Evolutionary conservation across 1,140 invertebrate species (phyloP), one percentile per base, ranked within the genome.

Genomic region (Brachionus angularis): DNA sequence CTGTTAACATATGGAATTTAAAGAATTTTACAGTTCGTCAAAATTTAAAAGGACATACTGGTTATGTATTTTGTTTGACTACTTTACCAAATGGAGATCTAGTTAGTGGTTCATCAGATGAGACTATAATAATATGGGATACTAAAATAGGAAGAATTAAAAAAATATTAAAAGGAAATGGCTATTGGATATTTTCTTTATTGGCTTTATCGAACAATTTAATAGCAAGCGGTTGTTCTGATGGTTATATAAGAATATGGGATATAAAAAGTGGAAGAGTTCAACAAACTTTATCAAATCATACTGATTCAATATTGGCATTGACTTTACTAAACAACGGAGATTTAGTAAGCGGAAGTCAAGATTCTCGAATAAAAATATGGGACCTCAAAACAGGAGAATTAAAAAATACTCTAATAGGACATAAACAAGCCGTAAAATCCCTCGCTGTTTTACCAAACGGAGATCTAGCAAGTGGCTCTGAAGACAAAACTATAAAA

Each of bases 361-460:
- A 23, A 2, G 44, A 64, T 64, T 25, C 31, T 31, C n/a, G 44
- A 5, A 64, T 64, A 27, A 12, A 39, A 46, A 47, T 64, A 27
- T 64, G 61, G 61, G 39, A 64, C 29, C 21, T 46, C 3, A 18
- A 47, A 16, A 64, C 23, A 46, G 61, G 39, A 34, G 27, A 64
- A 64, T 29, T 64, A 5, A 46, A 46, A 2, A 64, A 46, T 27
- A 64, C 61, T 29, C 44, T 64, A 46, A 44, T 64, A 27, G 61
- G 61, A 14, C 61, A 64, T 64, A 34, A 58, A 18, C 53, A 58
- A 36, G 36, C 53, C 21, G 53, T 58, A 18, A 3, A 34, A 58
- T 7, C 53, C 8, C 16, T 58, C 36, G 34, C 53, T 12, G 18
- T 23, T 16, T 58, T 58, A 21, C n/a, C 7, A 2, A 58, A 58